phyloP scores from a whole-genome alignment of 2,888 invertebrate species.

The Eulithis testata region DNA sequence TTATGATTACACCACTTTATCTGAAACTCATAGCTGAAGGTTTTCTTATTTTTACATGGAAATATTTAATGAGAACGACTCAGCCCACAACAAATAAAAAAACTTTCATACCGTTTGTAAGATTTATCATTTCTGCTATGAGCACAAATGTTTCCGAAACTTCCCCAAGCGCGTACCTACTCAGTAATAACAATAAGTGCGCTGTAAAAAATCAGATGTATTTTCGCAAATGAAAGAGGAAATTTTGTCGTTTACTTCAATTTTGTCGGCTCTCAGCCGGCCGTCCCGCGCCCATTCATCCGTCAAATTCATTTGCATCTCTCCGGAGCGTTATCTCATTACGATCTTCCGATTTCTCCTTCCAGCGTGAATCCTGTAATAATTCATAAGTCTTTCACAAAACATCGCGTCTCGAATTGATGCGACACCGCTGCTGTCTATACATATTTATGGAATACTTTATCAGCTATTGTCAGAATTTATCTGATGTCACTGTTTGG shows the following conservation, averaged over 20 bases:
- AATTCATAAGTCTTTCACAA: slow-evolving; percentile 57
- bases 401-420: slow-evolving; percentile 45
- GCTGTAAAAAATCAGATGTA: slow-evolving; percentile 43
- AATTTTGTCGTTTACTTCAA: slow-evolving; percentile 64
- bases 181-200: slow-evolving; percentile 32
- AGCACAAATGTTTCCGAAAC: slow-evolving; percentile 19
- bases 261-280: slow-evolving; percentile 57
- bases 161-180: slow-evolving; percentile 7
- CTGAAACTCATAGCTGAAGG: no score
- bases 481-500: slow-evolving; percentile 30
- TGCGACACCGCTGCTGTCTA: slow-evolving; percentile 39
- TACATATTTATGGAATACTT: slow-evolving; percentile 56
- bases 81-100: slow-evolving; percentile 32
- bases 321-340: slow-evolving; percentile 70
- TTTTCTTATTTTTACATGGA: no score
- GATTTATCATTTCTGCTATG: slow-evolving; percentile 29
- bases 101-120: slow-evolving; percentile 34
- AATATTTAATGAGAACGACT: background rate
- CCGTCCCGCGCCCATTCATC: slow-evolving; percentile 52
- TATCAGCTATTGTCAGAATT: slow-evolving; percentile 42
- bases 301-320: slow-evolving; percentile 75
- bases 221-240: slow-evolving; percentile 63
- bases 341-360: slow-evolving; percentile 62
- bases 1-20: background rate
- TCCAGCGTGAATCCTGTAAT: slow-evolving; percentile 53